phyloP scores from a whole-genome alignment of 2,888 invertebrate species.

The Chydorus sphaericus region DNA sequence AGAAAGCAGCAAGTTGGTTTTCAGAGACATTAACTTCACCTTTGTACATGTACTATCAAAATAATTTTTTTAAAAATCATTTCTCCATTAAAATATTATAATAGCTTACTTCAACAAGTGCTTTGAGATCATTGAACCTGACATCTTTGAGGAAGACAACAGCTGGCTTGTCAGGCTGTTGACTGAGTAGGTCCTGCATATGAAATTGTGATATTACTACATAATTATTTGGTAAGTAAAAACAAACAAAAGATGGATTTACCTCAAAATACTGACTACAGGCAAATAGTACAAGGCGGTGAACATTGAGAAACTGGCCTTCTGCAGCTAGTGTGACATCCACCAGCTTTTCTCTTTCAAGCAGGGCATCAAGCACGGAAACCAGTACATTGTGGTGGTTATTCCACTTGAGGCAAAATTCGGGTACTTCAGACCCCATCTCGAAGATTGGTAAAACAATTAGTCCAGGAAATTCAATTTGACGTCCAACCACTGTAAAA shows the following conservation, averaged over 20 bases:
- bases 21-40: constrained; percentile 77
- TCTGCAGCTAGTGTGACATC: constrained; percentile 89
- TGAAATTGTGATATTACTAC: neutral
- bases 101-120: neutral
- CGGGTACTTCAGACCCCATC: neutral
- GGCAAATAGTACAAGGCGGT: constrained; percentile 86
- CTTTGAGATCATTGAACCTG: neutral
- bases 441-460: too few relatives aligned
- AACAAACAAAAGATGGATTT: constrained; percentile 11
- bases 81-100: too few relatives aligned
- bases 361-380: constrained; percentile 76
- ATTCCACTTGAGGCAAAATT: constrained; percentile 91
- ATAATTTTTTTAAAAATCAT: neutral
- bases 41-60: constrained; percentile 85
- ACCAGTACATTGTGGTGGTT: constrained; percentile 86
- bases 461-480: too few relatives aligned
- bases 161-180: neutral
- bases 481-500: too few relatives aligned
- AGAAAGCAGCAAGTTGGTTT: constrained; percentile 68
- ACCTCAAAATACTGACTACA: constrained; percentile 36
- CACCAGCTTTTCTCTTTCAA: constrained; percentile 79
- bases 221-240: neutral
- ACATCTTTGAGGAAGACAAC: neutral
- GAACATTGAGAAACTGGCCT: constrained; percentile 79
- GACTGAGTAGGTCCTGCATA: neutral